Evolutionary conservation across 2,797 vertebrate genomes (phyloP), one percentile per base, ranked within the genome.

Genomic region (Chaetophractus vellerosus): DNA sequence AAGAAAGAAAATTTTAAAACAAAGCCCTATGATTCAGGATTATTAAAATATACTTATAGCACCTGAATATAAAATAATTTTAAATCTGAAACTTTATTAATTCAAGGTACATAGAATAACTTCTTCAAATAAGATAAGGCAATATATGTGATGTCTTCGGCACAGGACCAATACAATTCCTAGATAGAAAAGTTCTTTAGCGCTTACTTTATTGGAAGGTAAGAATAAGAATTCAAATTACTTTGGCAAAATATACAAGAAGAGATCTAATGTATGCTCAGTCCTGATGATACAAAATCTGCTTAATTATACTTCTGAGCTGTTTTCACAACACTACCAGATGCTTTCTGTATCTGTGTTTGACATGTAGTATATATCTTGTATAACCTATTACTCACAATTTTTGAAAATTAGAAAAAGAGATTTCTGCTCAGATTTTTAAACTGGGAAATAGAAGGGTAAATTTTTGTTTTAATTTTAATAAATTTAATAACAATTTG

Each of bases 321-420:
- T 63, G 7, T 85, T 61, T 55, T 55, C 16, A 19, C 21, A 94
- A 88, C 9, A 81, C 72, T 41, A 66, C 9, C 21, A 79, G 15
- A 71, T 94, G n/a, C 24, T 90, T 92, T 88, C 18, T 16, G 5
- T 74, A 50, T 64, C 57, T 74, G 14, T 36, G 26, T 64, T 87
- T 94, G 31, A 63, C 28, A 23, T 48, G 7, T 26, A 55, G 6
- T 33, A 24, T 82, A 41, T 7, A 71, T 61, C 33, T 64, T 85
- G 14, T 15, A 9, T n/a, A 36, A 19, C 8, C 38, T 21, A 91
- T 74, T 59, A 76, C 26, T 69, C 23, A 19, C 1, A 48, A 55
- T 33, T 72, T 71, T 55, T 91, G 3, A 88, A 85, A 81, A 88
- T 31, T 78, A 45, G 24, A 63, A 74, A 87, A 76, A 57, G 50